Conservation (phyloP, 2,113 vertebrate genomes). For the Chunga burmeisteri region DNA sequence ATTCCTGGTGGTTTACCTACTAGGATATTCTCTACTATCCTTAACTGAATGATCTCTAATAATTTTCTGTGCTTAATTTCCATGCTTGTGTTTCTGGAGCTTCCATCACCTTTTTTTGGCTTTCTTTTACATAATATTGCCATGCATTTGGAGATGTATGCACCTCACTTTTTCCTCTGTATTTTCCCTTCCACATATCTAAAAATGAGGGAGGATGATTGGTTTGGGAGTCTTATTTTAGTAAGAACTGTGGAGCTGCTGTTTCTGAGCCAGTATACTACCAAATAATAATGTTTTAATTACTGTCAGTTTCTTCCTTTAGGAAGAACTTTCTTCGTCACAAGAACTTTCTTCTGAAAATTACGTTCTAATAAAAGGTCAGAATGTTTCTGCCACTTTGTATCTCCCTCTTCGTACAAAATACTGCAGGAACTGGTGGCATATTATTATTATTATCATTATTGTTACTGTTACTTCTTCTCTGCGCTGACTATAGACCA, state of each 20-base stretch:
- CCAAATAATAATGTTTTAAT: neutral
- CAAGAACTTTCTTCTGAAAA: neutral
- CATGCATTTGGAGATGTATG: neutral
- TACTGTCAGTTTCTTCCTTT: neutral
- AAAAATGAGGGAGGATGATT: neutral
- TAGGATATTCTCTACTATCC: neutral
- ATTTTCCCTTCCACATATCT: neutral
- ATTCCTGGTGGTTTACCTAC: neutral
- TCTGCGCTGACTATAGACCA: neutral
- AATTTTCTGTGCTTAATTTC: neutral
- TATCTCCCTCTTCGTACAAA: neutral
- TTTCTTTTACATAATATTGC: neutral
- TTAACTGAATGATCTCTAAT: neutral
- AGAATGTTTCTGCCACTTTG: constrained; percentile 8
- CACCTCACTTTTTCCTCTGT: neutral
- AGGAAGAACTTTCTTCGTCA: neutral
- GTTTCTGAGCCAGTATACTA: neutral
- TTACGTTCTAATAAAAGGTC: neutral
- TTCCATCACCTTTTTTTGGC: neutral
- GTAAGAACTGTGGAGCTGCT: neutral
- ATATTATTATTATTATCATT: neutral
- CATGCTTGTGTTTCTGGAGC: neutral
- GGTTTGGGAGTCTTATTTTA: neutral
- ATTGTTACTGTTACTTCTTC: neutral
- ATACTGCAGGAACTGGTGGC: neutral